A percentile compares a stretch with the other conserved stretches of the same genome.
Conservation (phyloP, 2,113 vertebrate genomes). For the Hippocampus mohnikei region DNA sequence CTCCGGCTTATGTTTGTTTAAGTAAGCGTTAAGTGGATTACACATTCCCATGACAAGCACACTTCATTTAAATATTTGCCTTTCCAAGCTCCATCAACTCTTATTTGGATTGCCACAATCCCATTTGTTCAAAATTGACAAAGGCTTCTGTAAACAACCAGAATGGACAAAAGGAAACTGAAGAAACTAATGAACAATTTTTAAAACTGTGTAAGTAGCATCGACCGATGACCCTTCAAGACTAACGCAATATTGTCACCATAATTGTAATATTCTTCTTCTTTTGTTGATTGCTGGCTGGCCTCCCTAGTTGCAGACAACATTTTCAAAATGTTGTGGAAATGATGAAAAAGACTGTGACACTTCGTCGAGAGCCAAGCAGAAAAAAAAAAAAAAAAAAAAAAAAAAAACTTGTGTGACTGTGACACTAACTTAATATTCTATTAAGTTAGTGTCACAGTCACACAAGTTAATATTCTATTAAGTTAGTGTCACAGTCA, state of each 20-base stretch:
- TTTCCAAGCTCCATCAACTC: constrained; percentile 44
- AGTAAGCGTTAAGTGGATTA: constrained; percentile 47
- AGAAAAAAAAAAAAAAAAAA: too few relatives aligned
- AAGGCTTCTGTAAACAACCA: constrained; percentile 48
- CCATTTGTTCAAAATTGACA: constrained; percentile 60
- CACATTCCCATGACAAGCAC: constrained; percentile 29
- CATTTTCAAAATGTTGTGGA: neutral
- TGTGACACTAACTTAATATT: too few relatives aligned
- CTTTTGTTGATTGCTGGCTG: neutral
- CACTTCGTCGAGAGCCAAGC: too few relatives aligned
- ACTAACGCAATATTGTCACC: constrained; percentile 19
- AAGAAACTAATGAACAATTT: constrained; percentile 26
- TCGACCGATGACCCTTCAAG: constrained; percentile 14
- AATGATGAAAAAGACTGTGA: neutral
- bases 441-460: too few relatives aligned
- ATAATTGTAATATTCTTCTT: neutral
- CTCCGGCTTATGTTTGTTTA: constrained; percentile 32
- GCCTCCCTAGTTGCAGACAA: neutral
- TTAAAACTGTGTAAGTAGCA: neutral
- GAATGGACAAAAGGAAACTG: constrained; percentile 29
- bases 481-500: too few relatives aligned
- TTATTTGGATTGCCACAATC: constrained; percentile 53
- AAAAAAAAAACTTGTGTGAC: too few relatives aligned
- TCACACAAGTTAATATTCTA: too few relatives aligned
- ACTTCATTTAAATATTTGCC: constrained; percentile 45